Base-by-base conservation (phyloP, 2,797 vertebrate species). In the Megalops cyprinoides region DNA sequence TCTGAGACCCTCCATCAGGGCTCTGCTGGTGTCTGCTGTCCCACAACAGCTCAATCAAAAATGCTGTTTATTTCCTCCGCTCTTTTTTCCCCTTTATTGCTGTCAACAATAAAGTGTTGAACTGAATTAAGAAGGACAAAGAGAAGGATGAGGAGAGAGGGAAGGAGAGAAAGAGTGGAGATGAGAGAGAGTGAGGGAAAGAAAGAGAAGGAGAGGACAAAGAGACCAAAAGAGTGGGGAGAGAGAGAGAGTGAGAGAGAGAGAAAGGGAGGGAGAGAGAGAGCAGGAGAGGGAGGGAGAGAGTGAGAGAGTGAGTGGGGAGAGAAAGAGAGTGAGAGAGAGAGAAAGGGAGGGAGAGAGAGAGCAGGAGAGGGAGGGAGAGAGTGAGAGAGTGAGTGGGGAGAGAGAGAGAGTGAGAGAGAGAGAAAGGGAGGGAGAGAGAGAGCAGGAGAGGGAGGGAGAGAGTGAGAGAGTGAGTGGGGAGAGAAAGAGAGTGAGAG, bases 171-270 rank as follows among this genome's bases (percentile, higher is more conserved):
- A n/a, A n/a, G n/a, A n/a, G n/a, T n/a, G n/a, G 39, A 75, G 2
- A 82, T n/a, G 51, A 74, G 42, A 51, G 74, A 46, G 69, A 12
- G 42, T n/a, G 15, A 79, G 53, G 69, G 9, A 77, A 56, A 56
- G 28, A 84, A 51, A 55, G 62, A n/a, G 44, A 23, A n/a, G 73
- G 39, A 15, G 20, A 55, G 20, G 31, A n/a, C n/a, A n/a, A n/a
- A n/a, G n/a, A n/a, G n/a, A n/a, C n/a, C n/a, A n/a, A n/a, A n/a
- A n/a, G n/a, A n/a, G n/a, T n/a, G n/a, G n/a, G n/a, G n/a, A n/a
- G 12, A 9, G 48, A 4, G 56, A 78, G 42, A 18, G 2, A 1
- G 23, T n/a, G 31, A 69, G 25, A 78, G 55, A 39, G 55, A 78
- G 18, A 78, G 20, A 6, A 55, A 78, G 39, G 23, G 2, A 1